These are phyloP conservation scores for Holothuria scabra DNA, from an alignment of 53 echinoderm and acorn worm genomes.

Conservation along the genomic window DNA sequence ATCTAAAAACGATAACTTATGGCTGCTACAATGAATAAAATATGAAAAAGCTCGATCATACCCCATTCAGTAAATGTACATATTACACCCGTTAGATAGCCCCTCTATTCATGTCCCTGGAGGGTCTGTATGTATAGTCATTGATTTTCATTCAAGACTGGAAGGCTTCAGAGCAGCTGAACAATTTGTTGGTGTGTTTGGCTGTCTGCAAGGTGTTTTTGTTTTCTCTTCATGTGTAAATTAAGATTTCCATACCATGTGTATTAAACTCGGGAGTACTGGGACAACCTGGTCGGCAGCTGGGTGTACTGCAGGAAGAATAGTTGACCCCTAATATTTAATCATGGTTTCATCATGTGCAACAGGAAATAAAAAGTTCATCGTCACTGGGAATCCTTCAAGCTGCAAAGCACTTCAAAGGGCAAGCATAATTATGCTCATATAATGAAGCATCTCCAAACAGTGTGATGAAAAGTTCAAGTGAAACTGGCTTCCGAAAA, in stretches of 20 bases:
- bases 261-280: background rate
- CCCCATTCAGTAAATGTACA: slow-evolving; percentile 7
- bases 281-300: slow-evolving; percentile 18
- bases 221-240: slow-evolving; percentile 41
- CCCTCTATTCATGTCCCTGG: slow-evolving; percentile 36
- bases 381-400: too few relatives aligned
- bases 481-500: too few relatives aligned
- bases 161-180: slow-evolving; percentile 34
- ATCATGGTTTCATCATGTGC: too few relatives aligned
- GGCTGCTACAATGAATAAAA: slow-evolving; percentile 25
- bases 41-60: background rate
- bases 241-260: slow-evolving; percentile 34
- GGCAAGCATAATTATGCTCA: too few relatives aligned
- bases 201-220: slow-evolving; percentile 41
- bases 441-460: too few relatives aligned
- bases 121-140: slow-evolving; percentile 40
- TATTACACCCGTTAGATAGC: slow-evolving; percentile 28
- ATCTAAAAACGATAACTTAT: too few relatives aligned
- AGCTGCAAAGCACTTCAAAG: too few relatives aligned
- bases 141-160: slow-evolving; percentile 44
- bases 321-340: slow-evolving; percentile 15
- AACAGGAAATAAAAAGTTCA: too few relatives aligned
- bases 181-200: slow-evolving; percentile 32
- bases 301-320: slow-evolving; percentile 22
- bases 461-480: too few relatives aligned